Evolutionary conservation across 2,888 invertebrate species (phyloP).

Genomic region (Allophyes oxyacanthae): DNA sequence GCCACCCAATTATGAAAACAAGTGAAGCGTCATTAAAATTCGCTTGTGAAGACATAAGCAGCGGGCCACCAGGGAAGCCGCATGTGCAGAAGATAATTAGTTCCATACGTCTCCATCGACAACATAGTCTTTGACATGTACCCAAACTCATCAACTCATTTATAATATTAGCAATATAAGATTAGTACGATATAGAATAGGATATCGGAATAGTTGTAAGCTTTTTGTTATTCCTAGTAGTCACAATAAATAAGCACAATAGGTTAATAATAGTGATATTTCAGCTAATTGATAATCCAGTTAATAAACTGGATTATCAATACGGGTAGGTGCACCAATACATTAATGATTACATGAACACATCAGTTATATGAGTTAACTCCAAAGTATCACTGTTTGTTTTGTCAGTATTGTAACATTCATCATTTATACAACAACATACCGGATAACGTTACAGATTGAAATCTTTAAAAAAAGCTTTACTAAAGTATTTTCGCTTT

Average conservation of each 20-base stretch:
- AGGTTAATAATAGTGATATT: neutral
- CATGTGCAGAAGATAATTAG: too few relatives aligned
- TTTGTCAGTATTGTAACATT: neutral
- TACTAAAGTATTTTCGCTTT: neutral
- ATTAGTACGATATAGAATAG: too few relatives aligned
- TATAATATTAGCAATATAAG: too few relatives aligned
- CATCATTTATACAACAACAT: conserved; percentile 6
- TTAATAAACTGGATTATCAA: conserved; percentile 11
- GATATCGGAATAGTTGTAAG: neutral
- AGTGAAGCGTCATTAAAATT: too few relatives aligned
- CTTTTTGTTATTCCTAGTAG: neutral
- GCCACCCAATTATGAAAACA: too few relatives aligned
- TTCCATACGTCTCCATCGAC: too few relatives aligned
- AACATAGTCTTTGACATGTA: too few relatives aligned
- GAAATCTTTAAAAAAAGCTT: neutral
- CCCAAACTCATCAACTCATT: too few relatives aligned
- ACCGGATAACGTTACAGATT: neutral
- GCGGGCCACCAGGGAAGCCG: too few relatives aligned
- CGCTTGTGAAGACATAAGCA: too few relatives aligned
- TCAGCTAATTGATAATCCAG: conserved; percentile 7
- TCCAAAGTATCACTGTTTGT: conserved; percentile 6
- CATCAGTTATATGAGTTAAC: neutral
- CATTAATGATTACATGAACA: conserved; percentile 9
- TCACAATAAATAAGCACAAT: neutral
- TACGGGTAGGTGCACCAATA: neutral